These are phyloP conservation scores for Boloria selene DNA, from an alignment of 2,888 invertebrate genomes.

Conservation along the genomic window DNA sequence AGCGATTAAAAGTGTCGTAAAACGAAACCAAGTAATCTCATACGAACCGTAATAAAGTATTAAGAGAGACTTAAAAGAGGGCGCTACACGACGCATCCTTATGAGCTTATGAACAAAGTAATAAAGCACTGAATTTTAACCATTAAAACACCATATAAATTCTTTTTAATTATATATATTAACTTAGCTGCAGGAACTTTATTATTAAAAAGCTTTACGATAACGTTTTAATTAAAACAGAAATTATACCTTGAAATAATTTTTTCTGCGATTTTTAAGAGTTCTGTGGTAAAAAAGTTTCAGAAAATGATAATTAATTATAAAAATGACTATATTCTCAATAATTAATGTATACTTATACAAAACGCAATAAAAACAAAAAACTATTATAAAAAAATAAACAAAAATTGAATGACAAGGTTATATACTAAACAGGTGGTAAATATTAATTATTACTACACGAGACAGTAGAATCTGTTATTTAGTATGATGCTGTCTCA, in stretches of 20 bases:
- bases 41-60: constrained; percentile 65
- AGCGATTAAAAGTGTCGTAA: constrained; percentile 70
- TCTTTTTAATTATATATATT: constrained; percentile 16
- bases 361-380: too few species aligned
- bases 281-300: neutral
- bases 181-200: constrained; percentile 4
- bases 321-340: too few species aligned
- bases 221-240: constrained; percentile 10
- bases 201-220: constrained; percentile 20
- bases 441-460: constrained; percentile 47
- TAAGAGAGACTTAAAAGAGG: constrained; percentile 43
- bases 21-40: constrained; percentile 61
- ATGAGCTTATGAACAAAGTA: constrained; percentile 38
- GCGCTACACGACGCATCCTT: constrained; percentile 33
- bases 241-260: neutral
- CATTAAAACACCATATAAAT: constrained; percentile 31
- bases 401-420: neutral
- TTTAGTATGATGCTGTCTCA: constrained; percentile 48
- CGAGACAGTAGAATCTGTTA: constrained; percentile 40
- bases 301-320: too few species aligned
- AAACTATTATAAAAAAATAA: neutral
- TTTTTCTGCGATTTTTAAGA: neutral
- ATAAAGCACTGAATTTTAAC: constrained; percentile 37
- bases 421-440: constrained; percentile 41
- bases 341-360: too few species aligned